Base-by-base conservation (phyloP, 2,113 vertebrate species). In the Phocoena phocoena region DNA sequence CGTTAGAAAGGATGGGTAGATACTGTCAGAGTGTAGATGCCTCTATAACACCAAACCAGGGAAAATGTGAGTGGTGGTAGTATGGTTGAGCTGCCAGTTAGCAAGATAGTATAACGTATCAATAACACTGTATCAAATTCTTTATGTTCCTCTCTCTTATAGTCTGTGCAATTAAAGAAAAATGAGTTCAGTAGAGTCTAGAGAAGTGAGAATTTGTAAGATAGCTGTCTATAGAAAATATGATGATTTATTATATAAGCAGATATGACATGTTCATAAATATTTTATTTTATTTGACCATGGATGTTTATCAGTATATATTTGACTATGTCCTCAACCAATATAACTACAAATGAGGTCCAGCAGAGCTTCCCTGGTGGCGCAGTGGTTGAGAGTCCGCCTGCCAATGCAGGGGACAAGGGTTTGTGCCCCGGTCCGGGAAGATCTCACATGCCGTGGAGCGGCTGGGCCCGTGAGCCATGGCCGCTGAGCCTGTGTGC, bases 231-330 rank as follows among this genome's bases (percentile, higher is more conserved):
- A 33, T 77, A 95, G 15, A 80, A 93, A 88, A 84, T 50, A 55
- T 15, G 3, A 58, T 85, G 2, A 62, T 67, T 84, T 93, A 68
- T 73, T 81, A 84, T 80, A 65, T 0, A 63, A 65, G 4, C 23
- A 81, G 41, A 93, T 90, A 18, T 11, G 8, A 82, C 8, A 53
- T 58, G 25, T 33, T 92, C 33, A 65, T 71, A 92, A 90, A 65
- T 25, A 26, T 12, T 90, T 93, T 47, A 68, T 94, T 91, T 77
- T 31, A 26, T 73, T 92, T 92, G 62, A 92, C 94, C 11, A 21
- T 87, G 41, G n/a, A 82, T 68, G 44, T 62, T 87, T 26, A 80
- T 63, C 4, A 44, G 20, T 36, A 25, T 92, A 65, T 74, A 84
- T 80, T 60, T 87, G 87, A 88, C 36, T 68, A 31, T 50, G 26